Evolutionary conservation across 2,797 vertebrate genomes (phyloP), one percentile per base, ranked within the genome.

Genomic region (Micropoecilia bifurca): DNA sequence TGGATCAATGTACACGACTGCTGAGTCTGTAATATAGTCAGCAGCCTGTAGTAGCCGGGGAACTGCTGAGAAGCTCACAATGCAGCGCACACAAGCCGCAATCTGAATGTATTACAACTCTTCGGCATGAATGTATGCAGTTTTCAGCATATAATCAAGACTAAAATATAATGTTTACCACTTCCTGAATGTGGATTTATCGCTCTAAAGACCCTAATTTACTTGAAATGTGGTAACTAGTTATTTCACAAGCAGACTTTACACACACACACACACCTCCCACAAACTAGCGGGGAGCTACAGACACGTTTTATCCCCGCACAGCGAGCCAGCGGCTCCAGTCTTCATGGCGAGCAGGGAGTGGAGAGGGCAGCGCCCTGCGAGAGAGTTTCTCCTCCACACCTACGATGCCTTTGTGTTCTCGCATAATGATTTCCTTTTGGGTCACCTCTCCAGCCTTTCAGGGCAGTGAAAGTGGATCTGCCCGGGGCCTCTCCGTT

Each of bases 401-500:
- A 84, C 90, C 93, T 83, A 86, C 72, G 39, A 83, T 6, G 74
- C 88, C 88, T 94, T 96, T 96, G 95, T 95, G 89, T 94, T 89
- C 90, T 82, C 57, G 73, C 87, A 92, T 96, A 95, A 95, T 95
- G 94, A 95, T 95, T 95, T 96, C 91, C 93, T 95, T 95, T 95
- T 94, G 93, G 95, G 93, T 95, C 93, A 94, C 89, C 90, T 95
- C 93, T 93, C 87, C 84, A 83, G 91, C 92, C 93, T 95, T 95
- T 96, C 94, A 96, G 94, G 93, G 89, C 87, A 92, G 91, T 92
- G 95, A 95, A 96, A 96, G 91, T 90, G 88, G 94, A 96, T 94
- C 93, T 88, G 84, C 86, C 80, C 85, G 79, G 73, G 87, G 84
- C 88, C 86, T 95, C 94, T 94, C 94, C 81, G 90, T 96, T 96